Conservation (phyloP, 2,113 vertebrate genomes). For the Anguilla rostrata region DNA sequence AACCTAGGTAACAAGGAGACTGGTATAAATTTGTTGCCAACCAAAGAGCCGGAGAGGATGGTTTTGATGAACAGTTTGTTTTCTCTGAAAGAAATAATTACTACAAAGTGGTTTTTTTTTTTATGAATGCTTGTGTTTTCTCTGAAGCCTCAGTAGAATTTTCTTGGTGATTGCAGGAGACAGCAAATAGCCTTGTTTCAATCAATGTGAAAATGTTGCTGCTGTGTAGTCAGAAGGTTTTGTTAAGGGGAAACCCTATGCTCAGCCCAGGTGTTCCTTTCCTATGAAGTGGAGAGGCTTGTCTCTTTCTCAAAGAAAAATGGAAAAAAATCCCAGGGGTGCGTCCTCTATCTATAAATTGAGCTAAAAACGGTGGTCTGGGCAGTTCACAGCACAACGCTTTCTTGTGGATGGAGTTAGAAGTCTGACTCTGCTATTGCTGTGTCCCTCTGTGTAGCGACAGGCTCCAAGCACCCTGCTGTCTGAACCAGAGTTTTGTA, state of each 20-base stretch:
- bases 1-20: constrained; percentile 53
- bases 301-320: not conserved
- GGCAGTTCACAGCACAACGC: too few relatives aligned
- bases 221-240: not conserved
- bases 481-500: not conserved
- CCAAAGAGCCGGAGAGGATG: constrained; percentile 46
- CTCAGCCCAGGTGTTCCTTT: not conserved
- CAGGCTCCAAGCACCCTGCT: not conserved
- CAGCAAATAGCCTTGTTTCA: not conserved
- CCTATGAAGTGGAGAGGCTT: not conserved
- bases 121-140: constrained; percentile 50
- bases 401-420: too few relatives aligned
- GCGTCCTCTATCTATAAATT: not conserved
- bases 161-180: not conserved
- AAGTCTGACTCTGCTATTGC: not conserved
- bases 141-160: constrained; percentile 6
- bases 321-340: not conserved
- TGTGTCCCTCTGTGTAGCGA: not conserved
- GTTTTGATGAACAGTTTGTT: constrained; percentile 55
- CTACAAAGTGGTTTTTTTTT: constrained; percentile 50
- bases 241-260: constrained; percentile 14
- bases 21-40: constrained; percentile 53
- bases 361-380: too few relatives aligned
- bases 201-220: constrained; percentile 18
- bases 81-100: constrained; percentile 49